Evolutionary conservation across 1,140 invertebrate species (phyloP).

Genomic region (Orchestia grillus): DNA sequence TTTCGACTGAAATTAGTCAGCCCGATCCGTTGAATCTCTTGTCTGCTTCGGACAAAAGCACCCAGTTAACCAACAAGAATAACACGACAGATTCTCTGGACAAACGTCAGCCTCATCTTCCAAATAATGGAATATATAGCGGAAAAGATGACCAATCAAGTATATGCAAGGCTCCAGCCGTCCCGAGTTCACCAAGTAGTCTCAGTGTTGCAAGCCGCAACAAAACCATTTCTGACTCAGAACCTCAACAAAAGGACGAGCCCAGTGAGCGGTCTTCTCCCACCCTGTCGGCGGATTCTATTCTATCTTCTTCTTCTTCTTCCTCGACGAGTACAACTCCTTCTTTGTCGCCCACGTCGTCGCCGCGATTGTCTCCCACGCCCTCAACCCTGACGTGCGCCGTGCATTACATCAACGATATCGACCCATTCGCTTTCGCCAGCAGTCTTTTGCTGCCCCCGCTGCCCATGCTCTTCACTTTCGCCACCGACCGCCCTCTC

Average conservation of each 20-base stretch:
- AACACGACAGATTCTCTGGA: neutral
- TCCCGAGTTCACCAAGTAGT: neutral
- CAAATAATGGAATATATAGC: neutral
- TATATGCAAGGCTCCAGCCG: neutral
- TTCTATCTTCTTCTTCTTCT: neutral
- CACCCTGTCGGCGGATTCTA: neutral
- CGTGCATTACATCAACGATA: constrained; percentile 48
- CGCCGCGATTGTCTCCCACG: constrained; percentile 46
- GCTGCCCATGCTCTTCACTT: constrained; percentile 24
- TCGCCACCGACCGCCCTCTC: constrained; percentile 31
- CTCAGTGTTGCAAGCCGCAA: too few relatives aligned
- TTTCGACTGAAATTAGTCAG: neutral
- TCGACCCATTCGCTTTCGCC: constrained; percentile 52
- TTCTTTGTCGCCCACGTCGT: neutral
- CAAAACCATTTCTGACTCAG: neutral
- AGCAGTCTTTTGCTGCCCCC: constrained; percentile 29
- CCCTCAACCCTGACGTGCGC: constrained; percentile 15
- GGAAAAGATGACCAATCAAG: neutral
- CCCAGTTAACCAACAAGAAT: neutral
- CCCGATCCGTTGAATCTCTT: neutral
- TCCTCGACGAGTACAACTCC: neutral
- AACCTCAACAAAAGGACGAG: neutral
- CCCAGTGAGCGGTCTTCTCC: constrained; percentile 28
- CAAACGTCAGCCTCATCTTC: neutral
- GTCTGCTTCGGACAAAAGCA: neutral